Evolutionary conservation across 2,113 vertebrate genomes (phyloP).

Genomic region (Porphyrio hochstetteri): DNA sequence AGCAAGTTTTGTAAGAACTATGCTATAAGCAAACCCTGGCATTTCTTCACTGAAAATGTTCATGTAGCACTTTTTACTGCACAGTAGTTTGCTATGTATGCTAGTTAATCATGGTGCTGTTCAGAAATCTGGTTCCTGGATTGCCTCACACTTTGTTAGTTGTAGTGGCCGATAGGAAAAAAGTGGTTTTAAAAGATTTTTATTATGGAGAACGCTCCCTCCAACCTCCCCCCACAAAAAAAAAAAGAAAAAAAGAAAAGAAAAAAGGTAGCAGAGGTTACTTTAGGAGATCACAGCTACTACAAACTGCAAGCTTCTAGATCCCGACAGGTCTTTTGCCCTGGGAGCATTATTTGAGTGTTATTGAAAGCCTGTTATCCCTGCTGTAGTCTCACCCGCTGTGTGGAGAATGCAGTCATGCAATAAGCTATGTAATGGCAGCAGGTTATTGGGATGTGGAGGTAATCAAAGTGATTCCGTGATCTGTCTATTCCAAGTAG

Average conservation of each 20-base stretch:
- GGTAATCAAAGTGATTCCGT: background rate
- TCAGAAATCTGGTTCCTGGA: background rate
- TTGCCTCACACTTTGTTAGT: background rate
- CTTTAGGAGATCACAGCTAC: no score
- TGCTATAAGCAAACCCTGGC: background rate
- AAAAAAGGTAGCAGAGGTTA: no score
- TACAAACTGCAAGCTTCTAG: background rate
- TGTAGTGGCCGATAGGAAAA: background rate
- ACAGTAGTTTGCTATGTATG: background rate
- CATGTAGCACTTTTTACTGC: background rate
- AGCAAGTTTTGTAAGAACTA: background rate
- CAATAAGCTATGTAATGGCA: background rate
- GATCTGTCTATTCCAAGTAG: background rate
- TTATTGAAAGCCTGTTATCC: background rate
- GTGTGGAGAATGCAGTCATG: background rate
- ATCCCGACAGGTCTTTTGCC: background rate
- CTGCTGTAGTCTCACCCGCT: background rate
- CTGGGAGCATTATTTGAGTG: background rate
- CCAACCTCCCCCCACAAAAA: no score
- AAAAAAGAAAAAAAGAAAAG: no score
- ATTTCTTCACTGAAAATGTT: background rate
- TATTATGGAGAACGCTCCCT: background rate
- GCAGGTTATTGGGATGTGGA: constrained; percentile 9
- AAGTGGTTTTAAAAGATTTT: background rate
- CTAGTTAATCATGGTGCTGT: background rate